phyloP scores from a whole-genome alignment of 2,113 vertebrate genomes.

The Mugil cephalus region DNA sequence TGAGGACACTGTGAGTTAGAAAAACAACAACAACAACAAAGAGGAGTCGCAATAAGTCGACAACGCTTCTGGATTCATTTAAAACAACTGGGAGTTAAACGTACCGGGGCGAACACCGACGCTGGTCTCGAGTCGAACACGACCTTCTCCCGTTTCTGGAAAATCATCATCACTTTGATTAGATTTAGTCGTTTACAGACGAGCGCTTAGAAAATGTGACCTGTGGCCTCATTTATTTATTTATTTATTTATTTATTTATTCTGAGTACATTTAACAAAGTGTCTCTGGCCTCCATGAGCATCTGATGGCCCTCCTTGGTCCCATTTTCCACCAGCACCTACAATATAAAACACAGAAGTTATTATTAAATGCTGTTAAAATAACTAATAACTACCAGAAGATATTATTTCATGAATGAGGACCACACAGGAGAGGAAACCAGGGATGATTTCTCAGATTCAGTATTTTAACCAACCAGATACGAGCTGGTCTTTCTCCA shows the following conservation, averaged over 20 bases:
- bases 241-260: too few relatives aligned
- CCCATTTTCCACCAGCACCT: constrained; percentile 92
- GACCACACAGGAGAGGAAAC: too few relatives aligned
- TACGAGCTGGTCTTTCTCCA: constrained; percentile 91
- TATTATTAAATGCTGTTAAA: neutral
- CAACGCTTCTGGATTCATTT: neutral
- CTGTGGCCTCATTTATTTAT: neutral
- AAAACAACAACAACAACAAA: neutral
- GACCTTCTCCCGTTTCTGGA: constrained; percentile 83
- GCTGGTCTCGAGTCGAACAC: constrained; percentile 78
- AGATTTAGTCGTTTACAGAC: neutral
- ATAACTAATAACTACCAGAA: neutral
- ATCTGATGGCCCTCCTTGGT: constrained; percentile 90
- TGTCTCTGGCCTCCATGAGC: constrained; percentile 90
- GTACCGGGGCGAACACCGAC: constrained; percentile 89
- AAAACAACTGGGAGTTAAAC: constrained; percentile 2
- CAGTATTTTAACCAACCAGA: constrained; percentile 81
- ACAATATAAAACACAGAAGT: neutral
- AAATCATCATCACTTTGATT: neutral
- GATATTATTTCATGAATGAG: neutral
- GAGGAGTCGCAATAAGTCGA: accelerated
- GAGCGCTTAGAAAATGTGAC: neutral
- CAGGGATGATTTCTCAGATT: too few relatives aligned
- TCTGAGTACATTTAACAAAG: constrained; percentile 81
- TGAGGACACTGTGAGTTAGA: constrained; percentile 84